Evolutionary conservation across 2,113 vertebrate species (phyloP).

Genomic region (Cebidichthys violaceus): DNA sequence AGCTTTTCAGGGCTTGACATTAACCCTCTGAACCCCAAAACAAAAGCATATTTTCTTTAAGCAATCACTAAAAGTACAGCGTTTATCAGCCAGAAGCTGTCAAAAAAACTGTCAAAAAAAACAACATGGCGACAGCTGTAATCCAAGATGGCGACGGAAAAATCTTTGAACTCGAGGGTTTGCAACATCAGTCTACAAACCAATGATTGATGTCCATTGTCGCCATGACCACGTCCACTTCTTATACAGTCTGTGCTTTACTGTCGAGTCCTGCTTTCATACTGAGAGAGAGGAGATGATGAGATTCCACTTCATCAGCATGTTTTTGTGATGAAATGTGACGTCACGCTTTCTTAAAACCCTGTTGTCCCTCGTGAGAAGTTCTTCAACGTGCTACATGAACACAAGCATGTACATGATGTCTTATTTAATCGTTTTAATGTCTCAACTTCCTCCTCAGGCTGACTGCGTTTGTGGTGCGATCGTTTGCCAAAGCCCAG

Average conservation of each 20-base stretch:
- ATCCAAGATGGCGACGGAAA: background rate
- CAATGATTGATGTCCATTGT: too few species aligned
- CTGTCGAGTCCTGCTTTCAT: background rate
- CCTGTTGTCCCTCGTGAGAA: too few species aligned
- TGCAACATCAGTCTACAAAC: background rate
- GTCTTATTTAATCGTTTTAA: too few species aligned
- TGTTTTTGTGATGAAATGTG: background rate
- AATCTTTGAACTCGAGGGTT: too few species aligned
- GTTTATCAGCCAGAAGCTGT: too few species aligned
- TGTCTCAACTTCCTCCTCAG: conserved; percentile 63
- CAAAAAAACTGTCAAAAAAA: too few species aligned
- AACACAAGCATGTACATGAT: background rate
- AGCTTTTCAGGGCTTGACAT: too few species aligned
- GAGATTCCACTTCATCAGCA: background rate
- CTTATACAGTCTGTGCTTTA: conserved; percentile 32
- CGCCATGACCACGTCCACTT: too few species aligned
- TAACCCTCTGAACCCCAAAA: too few species aligned
- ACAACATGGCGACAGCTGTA: too few species aligned
- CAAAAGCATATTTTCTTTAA: too few species aligned
- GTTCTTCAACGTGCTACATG: background rate
- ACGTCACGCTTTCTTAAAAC: background rate
- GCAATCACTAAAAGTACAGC: too few species aligned
- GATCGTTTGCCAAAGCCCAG: conserved; percentile 80
- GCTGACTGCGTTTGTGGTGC: conserved; percentile 88
- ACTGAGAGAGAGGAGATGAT: background rate